Percentiles rank a stretch among this genome's conserved stretches.
These are phyloP conservation scores for Neoitamus cyanurus DNA, from an alignment of 2,888 invertebrate species.

Conservation along the genomic window DNA sequence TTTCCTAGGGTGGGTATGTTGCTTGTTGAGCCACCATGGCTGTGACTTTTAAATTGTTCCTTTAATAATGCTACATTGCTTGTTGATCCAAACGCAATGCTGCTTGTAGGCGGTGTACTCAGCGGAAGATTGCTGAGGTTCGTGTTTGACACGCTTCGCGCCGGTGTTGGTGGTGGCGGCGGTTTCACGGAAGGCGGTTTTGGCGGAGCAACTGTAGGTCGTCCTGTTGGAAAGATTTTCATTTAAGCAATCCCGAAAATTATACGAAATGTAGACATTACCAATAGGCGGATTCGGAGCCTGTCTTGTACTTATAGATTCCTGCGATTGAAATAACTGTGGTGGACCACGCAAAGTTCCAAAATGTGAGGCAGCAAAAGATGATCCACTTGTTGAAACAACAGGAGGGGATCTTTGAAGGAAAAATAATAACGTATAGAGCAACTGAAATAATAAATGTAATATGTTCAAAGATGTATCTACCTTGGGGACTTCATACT, in stretches of 20 bases:
- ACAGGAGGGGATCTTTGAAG: slow-evolving; percentile 64
- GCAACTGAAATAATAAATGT: slow-evolving; percentile 36
- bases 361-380: slow-evolving; percentile 63
- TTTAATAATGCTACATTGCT: slow-evolving; percentile 63
- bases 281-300: slow-evolving; percentile 65
- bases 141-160: slow-evolving; percentile 65
- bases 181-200: slow-evolving; percentile 64
- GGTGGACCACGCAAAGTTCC: slow-evolving; percentile 64
- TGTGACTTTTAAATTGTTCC: slow-evolving; percentile 63
- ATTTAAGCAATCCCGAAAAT: background rate
- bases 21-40: slow-evolving; percentile 53
- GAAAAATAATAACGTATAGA: background rate
- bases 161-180: slow-evolving; percentile 66
- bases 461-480: slow-evolving; percentile 44
- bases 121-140: slow-evolving; percentile 61
- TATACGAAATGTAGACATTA: slow-evolving; percentile 53
- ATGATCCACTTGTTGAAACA: slow-evolving; percentile 59
- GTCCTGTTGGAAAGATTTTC: slow-evolving; percentile 57
- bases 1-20: slow-evolving; percentile 54
- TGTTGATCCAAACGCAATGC: slow-evolving; percentile 48
- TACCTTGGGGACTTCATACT: slow-evolving; percentile 86
- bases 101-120: slow-evolving; percentile 49
- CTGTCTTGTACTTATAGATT: slow-evolving; percentile 61
- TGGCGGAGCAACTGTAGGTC: slow-evolving; percentile 63
- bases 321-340: slow-evolving; percentile 61